phyloP scores from a whole-genome alignment of 2,888 invertebrate genomes.

The Mallateleia sp. region DNA sequence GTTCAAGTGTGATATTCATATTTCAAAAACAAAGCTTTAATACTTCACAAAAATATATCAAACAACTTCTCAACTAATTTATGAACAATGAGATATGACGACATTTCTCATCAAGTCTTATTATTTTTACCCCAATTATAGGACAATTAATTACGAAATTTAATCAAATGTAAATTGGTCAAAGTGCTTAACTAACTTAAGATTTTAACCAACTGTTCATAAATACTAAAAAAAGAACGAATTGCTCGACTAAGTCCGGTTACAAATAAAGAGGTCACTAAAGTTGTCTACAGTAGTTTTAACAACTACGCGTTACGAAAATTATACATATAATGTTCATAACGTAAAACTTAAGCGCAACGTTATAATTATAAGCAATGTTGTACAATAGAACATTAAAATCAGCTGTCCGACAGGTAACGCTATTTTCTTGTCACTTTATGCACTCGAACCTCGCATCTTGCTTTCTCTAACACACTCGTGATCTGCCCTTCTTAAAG shows the following conservation, averaged over 20 bases:
- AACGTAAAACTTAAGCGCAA: neutral
- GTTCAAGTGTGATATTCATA: conserved; percentile 25
- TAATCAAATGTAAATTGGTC: neutral
- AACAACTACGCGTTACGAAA: neutral
- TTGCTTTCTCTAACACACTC: conserved; percentile 48
- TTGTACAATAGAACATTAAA: conserved; percentile 1
- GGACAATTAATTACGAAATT: too few relatives aligned
- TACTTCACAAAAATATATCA: neutral
- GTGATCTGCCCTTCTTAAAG: conserved; percentile 30
- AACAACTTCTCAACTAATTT: neutral
- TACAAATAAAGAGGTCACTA: neutral
- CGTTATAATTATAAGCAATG: conserved; percentile 7
- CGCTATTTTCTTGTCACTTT: conserved; percentile 45
- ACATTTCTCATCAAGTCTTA: too few relatives aligned
- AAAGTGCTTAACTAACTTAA: too few relatives aligned
- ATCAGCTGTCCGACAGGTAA: neutral
- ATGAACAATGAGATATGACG: too few relatives aligned
- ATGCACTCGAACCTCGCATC: conserved; percentile 34
- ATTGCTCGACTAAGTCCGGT: too few relatives aligned
- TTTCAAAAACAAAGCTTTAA: conserved; percentile 4
- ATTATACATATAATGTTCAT: neutral
- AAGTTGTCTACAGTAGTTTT: neutral
- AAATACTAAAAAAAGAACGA: too few relatives aligned
- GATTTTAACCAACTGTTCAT: neutral
- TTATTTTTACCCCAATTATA: too few relatives aligned